phyloP scores from a whole-genome alignment of 37 sponge, comb jelly and placozoan genomes.

The Theonella swinhoei region DNA sequence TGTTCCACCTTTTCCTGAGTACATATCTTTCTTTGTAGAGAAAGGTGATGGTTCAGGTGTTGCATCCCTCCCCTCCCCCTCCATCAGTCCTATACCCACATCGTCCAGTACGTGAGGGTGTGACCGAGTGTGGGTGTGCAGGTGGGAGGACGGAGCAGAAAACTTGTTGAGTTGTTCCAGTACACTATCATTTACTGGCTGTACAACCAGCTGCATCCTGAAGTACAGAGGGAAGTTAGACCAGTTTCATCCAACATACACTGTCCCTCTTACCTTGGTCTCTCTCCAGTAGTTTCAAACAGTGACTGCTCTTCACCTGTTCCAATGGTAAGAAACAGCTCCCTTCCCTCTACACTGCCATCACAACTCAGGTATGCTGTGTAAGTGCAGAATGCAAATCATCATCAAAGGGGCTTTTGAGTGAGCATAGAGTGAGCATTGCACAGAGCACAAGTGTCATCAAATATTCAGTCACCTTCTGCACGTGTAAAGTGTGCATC shows the following conservation, averaged over 20 bases:
- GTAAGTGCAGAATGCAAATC: background rate
- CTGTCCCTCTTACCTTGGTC: too few species aligned
- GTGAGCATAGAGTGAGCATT: background rate
- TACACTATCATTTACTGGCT: constrained; percentile 31
- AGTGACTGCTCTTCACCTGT: background rate
- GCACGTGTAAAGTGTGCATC: constrained; percentile 8
- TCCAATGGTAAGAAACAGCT: constrained; percentile 33
- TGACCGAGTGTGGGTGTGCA: too few species aligned
- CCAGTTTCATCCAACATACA: too few species aligned
- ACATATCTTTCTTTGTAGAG: constrained; percentile 36
- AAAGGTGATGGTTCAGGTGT: constrained; percentile 46
- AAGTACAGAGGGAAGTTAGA: too few species aligned
- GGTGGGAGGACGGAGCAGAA: background rate
- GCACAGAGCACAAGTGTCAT: background rate
- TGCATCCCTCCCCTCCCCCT: background rate
- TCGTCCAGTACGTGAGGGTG: background rate
- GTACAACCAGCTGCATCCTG: constrained; percentile 21
- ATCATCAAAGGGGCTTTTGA: background rate
- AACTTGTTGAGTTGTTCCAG: constrained; percentile 16
- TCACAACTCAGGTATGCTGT: constrained; percentile 52
- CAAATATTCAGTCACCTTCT: constrained; percentile 15
- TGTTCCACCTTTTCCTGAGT: constrained; percentile 1
- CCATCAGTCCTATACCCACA: background rate
- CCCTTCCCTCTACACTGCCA: constrained; percentile 37
- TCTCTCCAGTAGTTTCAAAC: background rate